Percentiles rank a stretch among this genome's conserved stretches.
phyloP scores from a whole-genome alignment of 2,797 vertebrate species.

The Pelochelys cantorii region DNA sequence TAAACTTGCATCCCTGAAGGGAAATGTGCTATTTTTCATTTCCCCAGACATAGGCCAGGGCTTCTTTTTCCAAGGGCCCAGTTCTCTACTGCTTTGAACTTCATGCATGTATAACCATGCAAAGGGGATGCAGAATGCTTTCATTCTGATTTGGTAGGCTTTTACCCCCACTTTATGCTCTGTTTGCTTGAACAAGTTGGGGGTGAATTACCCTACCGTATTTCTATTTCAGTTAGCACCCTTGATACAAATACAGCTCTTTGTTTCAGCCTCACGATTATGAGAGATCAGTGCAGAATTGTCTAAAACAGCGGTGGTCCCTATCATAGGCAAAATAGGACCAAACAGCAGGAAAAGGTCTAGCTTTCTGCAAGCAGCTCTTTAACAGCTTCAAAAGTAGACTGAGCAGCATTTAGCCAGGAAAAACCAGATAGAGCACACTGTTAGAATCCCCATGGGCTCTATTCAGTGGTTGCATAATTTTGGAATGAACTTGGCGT shows the following conservation, averaged over 20 bases:
- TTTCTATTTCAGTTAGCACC: not conserved
- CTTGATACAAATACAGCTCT: not conserved
- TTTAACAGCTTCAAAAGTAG: constrained; percentile 11
- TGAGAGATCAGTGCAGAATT: not conserved
- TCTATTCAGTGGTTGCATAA: constrained; percentile 35
- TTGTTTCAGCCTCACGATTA: constrained; percentile 20
- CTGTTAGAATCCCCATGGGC: constrained; percentile 16
- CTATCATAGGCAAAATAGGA: constrained; percentile 11
- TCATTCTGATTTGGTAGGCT: not conserved
- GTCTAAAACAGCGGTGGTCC: constrained; percentile 7
- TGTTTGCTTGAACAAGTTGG: not conserved
- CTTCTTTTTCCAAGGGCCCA: not conserved
- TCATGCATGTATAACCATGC: not conserved
- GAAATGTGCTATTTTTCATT: not conserved
- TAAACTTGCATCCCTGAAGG: not conserved
- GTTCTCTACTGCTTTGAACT: not conserved
- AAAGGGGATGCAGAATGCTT: not conserved
- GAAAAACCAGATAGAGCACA: not conserved
- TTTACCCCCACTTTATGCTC: not conserved
- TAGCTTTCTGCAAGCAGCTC: constrained; percentile 19
- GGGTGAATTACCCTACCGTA: not conserved
- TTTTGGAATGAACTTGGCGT: not conserved
- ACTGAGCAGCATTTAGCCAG: constrained; percentile 36
- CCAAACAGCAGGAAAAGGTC: not conserved
- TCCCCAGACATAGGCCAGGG: not conserved